These are phyloP conservation scores for Odontesthes bonariensis DNA, from an alignment of 2,113 vertebrate species.

Conservation along the genomic window DNA sequence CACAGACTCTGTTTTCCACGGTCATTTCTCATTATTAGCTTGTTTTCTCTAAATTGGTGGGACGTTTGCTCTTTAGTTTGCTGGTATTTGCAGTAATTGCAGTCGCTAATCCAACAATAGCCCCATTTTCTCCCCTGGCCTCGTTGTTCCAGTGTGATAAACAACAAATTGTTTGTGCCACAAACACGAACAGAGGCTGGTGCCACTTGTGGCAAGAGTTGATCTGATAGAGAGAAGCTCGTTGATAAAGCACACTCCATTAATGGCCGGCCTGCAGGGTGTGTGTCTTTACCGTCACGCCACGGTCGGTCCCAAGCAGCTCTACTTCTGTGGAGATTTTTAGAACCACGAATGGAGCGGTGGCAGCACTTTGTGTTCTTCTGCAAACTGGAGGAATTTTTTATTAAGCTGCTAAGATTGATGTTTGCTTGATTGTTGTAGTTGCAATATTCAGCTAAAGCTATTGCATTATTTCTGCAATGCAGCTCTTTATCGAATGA, in stretches of 20 bases:
- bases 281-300: constrained; percentile 24
- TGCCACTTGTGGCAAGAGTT: constrained; percentile 23
- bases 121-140: not conserved
- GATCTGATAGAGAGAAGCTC: constrained; percentile 33
- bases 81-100: constrained; percentile 15
- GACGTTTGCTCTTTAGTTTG: not conserved
- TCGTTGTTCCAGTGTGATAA: constrained; percentile 15
- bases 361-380: not conserved
- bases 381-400: no score
- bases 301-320: not conserved
- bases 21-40: not conserved
- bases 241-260: constrained; percentile 45
- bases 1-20: not conserved
- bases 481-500: not conserved
- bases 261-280: constrained; percentile 6
- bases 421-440: no score
- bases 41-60: not conserved
- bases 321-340: not conserved
- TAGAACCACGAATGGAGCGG: not conserved
- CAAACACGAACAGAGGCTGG: constrained; percentile 19
- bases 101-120: constrained; percentile 29
- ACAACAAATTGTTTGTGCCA: constrained; percentile 44
- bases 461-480: not conserved
- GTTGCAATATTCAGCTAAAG: not conserved
- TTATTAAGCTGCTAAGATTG: no score